Evolutionary conservation across 2,113 vertebrate species (phyloP), one percentile per base, ranked within the genome.

Genomic region (Cinclus cinclus): DNA sequence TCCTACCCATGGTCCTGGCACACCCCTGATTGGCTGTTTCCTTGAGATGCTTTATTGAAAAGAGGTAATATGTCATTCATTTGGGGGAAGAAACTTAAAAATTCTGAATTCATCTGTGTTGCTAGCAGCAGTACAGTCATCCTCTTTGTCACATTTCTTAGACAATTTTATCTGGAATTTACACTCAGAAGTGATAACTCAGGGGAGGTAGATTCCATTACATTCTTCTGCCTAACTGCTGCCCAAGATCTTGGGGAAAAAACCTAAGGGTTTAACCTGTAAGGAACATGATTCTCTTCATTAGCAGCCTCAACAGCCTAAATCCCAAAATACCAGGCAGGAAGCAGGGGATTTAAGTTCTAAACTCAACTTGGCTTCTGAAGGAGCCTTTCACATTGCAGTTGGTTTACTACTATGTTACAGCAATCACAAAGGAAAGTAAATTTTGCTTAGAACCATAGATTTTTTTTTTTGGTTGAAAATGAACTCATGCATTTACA

Each of bases 241-340:
- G 4, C 30, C 46, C 41, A 23, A 13, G 4, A 11, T 52, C 52
- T 19, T 59, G 11, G 12, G 52, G 39, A 42, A 49, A 76, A 44
- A 27, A 4, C 7, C 14, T 1, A 0, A 21, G 22, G 63, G 22
- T 86, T 58, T 55, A 50, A 64, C 23, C 7, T 20, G 0, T 8
- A 19, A 63, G 15, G 16, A n/a, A 19, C 19, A 13, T 20, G 30
- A 59, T 39, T 35, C 6, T 28, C 30, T 62, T 82, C 6, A 7
- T 30, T 39, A 65, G 44, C 21, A 53, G 16, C 19, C 37, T 23
- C 6, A 1, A 7, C 19, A 35, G 28, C 17, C 1, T 64, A 69
- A 83, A 9, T 42, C 55, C 19, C n/a, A 77, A 7, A 68, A 11
- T 24, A 4, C 10, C 23, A 74, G 33, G 12, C 5, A 20, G 30